Percentiles rank a stretch among this genome's conserved stretches.
phyloP scores from a whole-genome alignment of 2,113 vertebrate species.

The Octodon degus region DNA sequence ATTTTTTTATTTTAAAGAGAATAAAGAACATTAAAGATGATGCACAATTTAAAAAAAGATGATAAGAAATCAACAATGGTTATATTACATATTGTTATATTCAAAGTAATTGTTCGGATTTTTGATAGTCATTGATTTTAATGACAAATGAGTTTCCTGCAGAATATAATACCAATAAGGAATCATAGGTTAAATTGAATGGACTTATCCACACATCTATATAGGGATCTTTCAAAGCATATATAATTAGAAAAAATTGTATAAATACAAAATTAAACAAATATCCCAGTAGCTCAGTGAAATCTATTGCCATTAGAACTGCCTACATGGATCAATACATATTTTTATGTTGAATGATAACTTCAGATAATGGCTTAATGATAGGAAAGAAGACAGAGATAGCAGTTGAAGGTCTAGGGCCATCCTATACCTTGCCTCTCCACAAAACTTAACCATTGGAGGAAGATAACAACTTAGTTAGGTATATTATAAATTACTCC shows the following conservation, averaged over 20 bases:
- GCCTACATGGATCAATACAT: neutral
- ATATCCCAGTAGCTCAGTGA: neutral
- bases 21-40: too few species aligned
- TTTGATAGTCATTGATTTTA: slow-evolving; percentile 19
- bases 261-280: slow-evolving; percentile 38
- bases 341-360: slow-evolving; percentile 51
- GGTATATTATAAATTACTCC: slow-evolving; percentile 28
- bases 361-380: neutral
- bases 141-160: neutral
- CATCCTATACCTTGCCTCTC: neutral
- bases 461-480: slow-evolving; percentile 34
- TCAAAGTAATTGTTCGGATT: too few species aligned
- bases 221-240: slow-evolving; percentile 20
- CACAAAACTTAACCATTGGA: slow-evolving; percentile 35
- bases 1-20: too few species aligned
- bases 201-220: slow-evolving; percentile 20
- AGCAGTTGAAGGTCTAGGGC: neutral
- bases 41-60: too few species aligned
- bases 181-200: neutral
- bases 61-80: too few species aligned
- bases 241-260: slow-evolving; percentile 40
- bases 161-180: neutral
- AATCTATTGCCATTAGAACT: neutral
- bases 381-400: neutral
- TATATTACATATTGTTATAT: too few species aligned